phyloP scores from a whole-genome alignment of 1,140 invertebrate species.

The Pogonus chalceus region DNA sequence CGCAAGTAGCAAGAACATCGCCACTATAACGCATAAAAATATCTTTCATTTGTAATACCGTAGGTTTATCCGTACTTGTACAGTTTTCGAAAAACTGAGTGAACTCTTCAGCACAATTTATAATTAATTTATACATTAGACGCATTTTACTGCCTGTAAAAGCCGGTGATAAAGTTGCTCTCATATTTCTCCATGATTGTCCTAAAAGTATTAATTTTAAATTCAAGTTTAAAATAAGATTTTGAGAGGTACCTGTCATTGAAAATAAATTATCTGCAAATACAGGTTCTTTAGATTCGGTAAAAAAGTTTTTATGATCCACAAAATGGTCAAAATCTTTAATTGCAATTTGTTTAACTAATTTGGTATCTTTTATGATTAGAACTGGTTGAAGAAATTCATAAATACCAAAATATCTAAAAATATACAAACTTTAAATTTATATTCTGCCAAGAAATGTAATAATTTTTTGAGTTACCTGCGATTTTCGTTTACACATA shows the following conservation, averaged over 20 bases:
- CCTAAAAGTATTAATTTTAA: constrained; percentile 17
- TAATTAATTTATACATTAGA: constrained; percentile 38
- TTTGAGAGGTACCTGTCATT: constrained; percentile 35
- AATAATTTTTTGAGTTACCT: too few relatives aligned
- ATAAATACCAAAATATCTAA: constrained; percentile 37
- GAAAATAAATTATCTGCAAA: constrained; percentile 35
- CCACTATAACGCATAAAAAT: constrained; percentile 30
- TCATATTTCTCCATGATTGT: constrained; percentile 40
- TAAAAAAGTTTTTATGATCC: constrained; percentile 19
- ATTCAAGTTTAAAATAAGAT: too few relatives aligned
- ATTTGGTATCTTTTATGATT: constrained; percentile 25
- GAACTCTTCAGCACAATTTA: constrained; percentile 26
- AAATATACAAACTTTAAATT: constrained; percentile 8
- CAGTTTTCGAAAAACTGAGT: constrained; percentile 14
- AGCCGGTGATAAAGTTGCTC: constrained; percentile 41
- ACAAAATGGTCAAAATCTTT: constrained; percentile 32
- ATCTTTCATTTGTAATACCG: constrained; percentile 21
- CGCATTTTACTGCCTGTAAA: constrained; percentile 48
- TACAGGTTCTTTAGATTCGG: constrained; percentile 18
- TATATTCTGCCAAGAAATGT: too few relatives aligned
- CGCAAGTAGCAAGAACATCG: constrained; percentile 34
- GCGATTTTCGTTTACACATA: too few relatives aligned
- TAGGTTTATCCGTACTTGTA: neutral
- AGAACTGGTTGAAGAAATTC: constrained; percentile 35
- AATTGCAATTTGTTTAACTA: constrained; percentile 28